Conservation (phyloP, 2,888 invertebrate genomes). For the Octonoba sinensis region DNA sequence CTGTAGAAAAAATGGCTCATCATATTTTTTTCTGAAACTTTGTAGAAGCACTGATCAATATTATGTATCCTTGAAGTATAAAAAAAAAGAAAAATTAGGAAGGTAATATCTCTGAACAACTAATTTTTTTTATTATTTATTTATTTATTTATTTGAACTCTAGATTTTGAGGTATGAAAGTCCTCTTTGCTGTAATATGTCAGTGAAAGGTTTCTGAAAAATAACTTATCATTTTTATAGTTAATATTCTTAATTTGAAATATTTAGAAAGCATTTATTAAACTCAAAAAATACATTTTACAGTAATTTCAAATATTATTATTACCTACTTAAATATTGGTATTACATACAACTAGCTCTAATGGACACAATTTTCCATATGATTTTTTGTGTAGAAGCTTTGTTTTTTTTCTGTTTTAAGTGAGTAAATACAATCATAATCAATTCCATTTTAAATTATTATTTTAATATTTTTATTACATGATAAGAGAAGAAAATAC, state of each 20-base stretch:
- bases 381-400: no score
- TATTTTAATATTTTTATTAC: slow-evolving; percentile 1
- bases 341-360: no score
- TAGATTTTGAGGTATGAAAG: neutral
- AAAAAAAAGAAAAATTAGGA: neutral
- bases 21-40: slow-evolving; percentile 5
- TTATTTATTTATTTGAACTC: neutral
- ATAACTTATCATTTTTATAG: slow-evolving; percentile 1
- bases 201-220: neutral
- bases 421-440: neutral
- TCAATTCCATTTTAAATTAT: neutral
- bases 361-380: no score
- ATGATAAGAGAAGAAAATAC: neutral
- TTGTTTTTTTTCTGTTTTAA: neutral
- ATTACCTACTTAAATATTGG: no score
- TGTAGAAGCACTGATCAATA: slow-evolving; percentile 3
- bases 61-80: neutral
- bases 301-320: neutral
- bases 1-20: slow-evolving; percentile 1
- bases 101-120: no score
- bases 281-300: no score
- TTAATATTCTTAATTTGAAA: neutral
- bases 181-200: slow-evolving; percentile 9
- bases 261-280: neutral
- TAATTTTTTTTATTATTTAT: no score